A percentile compares a stretch with the other conserved stretches of the same genome.
Evolutionary conservation across 1,140 invertebrate species (phyloP).

Genomic region (Choristoneura fumiferana): DNA sequence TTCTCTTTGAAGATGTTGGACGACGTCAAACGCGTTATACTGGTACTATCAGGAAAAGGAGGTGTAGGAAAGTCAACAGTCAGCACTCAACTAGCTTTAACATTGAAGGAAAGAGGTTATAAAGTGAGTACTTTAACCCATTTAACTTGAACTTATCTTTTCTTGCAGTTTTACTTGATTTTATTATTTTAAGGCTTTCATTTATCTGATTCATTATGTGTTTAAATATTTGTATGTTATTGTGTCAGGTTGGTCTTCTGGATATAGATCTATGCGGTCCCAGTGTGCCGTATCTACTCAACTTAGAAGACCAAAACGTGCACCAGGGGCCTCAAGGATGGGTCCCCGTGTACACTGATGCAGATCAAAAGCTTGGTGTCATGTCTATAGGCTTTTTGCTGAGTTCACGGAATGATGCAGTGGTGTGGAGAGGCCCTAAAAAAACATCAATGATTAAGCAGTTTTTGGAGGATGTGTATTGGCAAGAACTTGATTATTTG

Average conservation of each 20-base stretch:
- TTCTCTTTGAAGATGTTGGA: conserved; percentile 79
- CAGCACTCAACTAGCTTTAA: conserved; percentile 91
- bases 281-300: conserved; percentile 91
- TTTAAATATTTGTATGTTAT: background rate
- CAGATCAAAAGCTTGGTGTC: conserved; percentile 89
- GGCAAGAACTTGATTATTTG: conserved; percentile 95
- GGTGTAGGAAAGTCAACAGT: conserved; percentile 99
- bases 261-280: conserved; percentile 98
- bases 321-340: conserved; percentile 92
- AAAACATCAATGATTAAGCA: conserved; percentile 98
- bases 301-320: conserved; percentile 88
- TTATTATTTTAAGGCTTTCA: too few relatives aligned
- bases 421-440: conserved; percentile 97
- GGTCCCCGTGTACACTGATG: conserved; percentile 94
- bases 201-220: too few relatives aligned
- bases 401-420: conserved; percentile 90
- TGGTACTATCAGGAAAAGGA: conserved; percentile 96
- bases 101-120: conserved; percentile 88
- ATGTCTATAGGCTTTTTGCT: conserved; percentile 98
- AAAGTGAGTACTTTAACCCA: conserved; percentile 84
- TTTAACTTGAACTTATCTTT: too few relatives aligned
- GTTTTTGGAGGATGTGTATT: conserved; percentile 95
- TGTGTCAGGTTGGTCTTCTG: conserved; percentile 90
- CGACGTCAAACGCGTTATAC: conserved; percentile 88
- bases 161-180: too few relatives aligned